Evolutionary conservation across 2,113 vertebrate genomes (phyloP), one percentile per base, ranked within the genome.

Genomic region (Ivindomyrus marchei): DNA sequence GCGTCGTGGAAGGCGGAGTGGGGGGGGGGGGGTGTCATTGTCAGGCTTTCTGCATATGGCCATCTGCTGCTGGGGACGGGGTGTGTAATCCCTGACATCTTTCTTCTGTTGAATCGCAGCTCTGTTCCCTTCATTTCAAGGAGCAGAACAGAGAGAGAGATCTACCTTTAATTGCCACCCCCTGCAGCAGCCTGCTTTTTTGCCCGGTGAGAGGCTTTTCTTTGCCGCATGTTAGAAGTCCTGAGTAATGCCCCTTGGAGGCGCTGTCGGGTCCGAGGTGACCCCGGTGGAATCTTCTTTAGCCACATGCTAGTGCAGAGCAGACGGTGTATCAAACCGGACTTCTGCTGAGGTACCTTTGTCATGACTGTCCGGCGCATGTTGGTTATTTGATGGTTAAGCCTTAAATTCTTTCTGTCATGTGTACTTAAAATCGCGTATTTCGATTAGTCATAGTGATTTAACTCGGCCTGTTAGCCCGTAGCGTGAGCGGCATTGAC

Each of bases 11-110:
- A 36, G n/a, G 74, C 53, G 62, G 52, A 3, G 53, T 21, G 49
- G 2, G 24, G 13, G 24, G 19, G 19, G 46, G 47, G 56, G 13
- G 89, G 74, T 17, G 49, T 53, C 88, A 53, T 39, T 89, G 88
- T 89, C 88, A 42, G 49, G 47, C 88, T 46, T 74, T 74, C 58
- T 70, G 88, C 45, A 88, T 46, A 74, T 58, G 47, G 13, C 88
- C 88, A 89, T 89, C 88, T 89, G 88, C 74, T 83, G 70, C 88
- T 74, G 39, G 36, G 21, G 77, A 84, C 7, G 36, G 88, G 77
- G 31, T 89, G 88, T 89, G 58, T 89, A 85, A 84, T 89, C 80
- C 80, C 46, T 85, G 89, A 89, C 89, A 85, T 85, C 89, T 89
- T 89, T 89, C 89, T 89, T 89, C 89, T 85, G 89, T 62, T 85